Evolutionary conservation across 1,140 invertebrate species (phyloP), one percentile per base, ranked within the genome.

Genomic region (Hetaerina americana): DNA sequence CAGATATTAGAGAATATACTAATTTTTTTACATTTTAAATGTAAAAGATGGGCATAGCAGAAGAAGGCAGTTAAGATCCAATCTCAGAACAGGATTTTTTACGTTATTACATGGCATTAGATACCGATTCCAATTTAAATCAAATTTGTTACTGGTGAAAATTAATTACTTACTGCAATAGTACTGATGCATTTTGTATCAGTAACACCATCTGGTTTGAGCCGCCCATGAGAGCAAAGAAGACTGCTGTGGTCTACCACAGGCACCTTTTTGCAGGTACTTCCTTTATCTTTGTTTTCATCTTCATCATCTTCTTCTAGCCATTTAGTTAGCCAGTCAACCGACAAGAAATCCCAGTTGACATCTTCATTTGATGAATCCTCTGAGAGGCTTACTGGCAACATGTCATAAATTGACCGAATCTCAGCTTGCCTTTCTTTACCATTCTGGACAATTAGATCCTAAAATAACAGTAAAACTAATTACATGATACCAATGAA

Each of bases 301-400:
- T 18, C 31, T 18, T n/a, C 76, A 67, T 79, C 78, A 27, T 76
- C 72, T 5, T 79, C 78, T 27, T 76, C 72, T 5, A 84, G 76
- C 78, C 84, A 84, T 69, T 81, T 84, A 3, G 76, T 77, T 15
- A 87, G 72, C 85, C 85, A 87, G 26, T 82, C 80, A 3, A 76
- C 80, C 22, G 82, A 78, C 31, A 87, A 76, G 83, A 85, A 86
- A 70, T 85, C 81, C 74, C 79, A 84, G 6, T 79, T 76, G 15
- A 57, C 40, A 57, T 57, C 40, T n/a, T 57, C 40, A 57, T 57
- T 2, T 18, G 70, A 69, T 25, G 72, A 72, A 69, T 70, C 49
- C 10, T 69, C 40, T 57, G 40, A n/a, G 15, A 18, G 40, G 40
- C 40, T 40, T 15, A 26, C 5, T 0, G 71, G 68, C 28, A 69